phyloP scores from a whole-genome alignment of 2,113 vertebrate species.

The Petroica traversi region DNA sequence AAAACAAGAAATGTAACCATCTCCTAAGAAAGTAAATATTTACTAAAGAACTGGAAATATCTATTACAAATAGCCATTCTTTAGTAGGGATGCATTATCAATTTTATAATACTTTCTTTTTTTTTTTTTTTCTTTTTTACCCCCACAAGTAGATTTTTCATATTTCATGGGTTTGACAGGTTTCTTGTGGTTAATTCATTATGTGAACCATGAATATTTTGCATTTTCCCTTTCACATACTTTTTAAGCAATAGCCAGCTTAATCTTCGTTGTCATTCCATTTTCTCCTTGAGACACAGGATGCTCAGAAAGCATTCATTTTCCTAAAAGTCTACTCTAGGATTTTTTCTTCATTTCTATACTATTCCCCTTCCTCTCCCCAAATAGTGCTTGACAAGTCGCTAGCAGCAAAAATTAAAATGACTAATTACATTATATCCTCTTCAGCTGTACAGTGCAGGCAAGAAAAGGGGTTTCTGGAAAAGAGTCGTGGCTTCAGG shows the following conservation, averaged over 20 bases:
- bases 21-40: neutral
- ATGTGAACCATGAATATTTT: neutral
- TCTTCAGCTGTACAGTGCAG: neutral
- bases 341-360: neutral
- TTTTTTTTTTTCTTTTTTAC: no score
- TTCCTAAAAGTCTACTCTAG: neutral
- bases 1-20: neutral
- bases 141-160: accelerated
- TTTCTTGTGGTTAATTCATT: neutral
- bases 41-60: neutral
- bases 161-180: neutral
- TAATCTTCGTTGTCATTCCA: neutral
- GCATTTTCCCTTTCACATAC: neutral
- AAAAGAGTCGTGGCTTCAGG: neutral
- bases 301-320: neutral
- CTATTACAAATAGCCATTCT: neutral
- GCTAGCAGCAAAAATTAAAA: slow-evolving; percentile 22
- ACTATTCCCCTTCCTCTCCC: neutral
- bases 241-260: neutral
- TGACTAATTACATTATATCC: neutral
- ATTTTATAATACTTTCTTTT: neutral
- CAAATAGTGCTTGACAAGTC: neutral
- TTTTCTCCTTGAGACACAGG: neutral
- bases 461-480: neutral
- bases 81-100: neutral